A percentile compares a stretch with the other conserved stretches of the same genome.
Conservation (phyloP, 2,888 invertebrate species). For the Epirrhoe alternata region DNA sequence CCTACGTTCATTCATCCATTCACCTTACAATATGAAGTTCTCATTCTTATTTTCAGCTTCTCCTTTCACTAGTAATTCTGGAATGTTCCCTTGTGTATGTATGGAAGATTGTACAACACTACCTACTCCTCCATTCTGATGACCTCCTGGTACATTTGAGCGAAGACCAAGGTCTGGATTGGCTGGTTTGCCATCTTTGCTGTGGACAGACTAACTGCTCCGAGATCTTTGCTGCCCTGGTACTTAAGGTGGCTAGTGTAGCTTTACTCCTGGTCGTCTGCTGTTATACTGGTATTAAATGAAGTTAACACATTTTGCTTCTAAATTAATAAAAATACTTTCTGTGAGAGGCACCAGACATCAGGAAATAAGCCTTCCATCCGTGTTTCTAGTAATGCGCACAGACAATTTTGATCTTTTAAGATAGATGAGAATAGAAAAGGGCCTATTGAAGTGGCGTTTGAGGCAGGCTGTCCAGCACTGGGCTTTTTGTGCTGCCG, state of each 20-base stretch:
- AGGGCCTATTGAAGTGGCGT: no score
- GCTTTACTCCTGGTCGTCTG: conserved; percentile 51
- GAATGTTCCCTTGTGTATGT: conserved; percentile 56
- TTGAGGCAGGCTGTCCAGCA: no score
- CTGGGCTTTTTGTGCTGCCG: no score
- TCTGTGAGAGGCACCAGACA: no score
- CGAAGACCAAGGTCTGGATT: conserved; percentile 53
- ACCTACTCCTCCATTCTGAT: conserved; percentile 56
- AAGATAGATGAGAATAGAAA: no score
- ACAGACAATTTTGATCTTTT: no score
- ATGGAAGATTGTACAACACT: conserved; percentile 60
- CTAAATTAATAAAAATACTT: not conserved
- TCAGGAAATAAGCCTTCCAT: no score
- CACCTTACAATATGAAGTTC: no score
- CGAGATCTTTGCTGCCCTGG: conserved; percentile 50
- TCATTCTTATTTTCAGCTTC: conserved; percentile 60
- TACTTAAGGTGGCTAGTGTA: conserved; percentile 58
- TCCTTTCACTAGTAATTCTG: conserved; percentile 52
- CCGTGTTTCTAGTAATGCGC: no score
- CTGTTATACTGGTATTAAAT: conserved; percentile 27
- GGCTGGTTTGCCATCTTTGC: conserved; percentile 63
- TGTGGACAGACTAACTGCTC: conserved; percentile 58
- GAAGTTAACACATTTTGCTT: not conserved
- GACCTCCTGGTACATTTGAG: conserved; percentile 56
- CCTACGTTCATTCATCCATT: no score